Conservation (phyloP, 2,113 vertebrate genomes). For the Hippocampus barbouri region DNA sequence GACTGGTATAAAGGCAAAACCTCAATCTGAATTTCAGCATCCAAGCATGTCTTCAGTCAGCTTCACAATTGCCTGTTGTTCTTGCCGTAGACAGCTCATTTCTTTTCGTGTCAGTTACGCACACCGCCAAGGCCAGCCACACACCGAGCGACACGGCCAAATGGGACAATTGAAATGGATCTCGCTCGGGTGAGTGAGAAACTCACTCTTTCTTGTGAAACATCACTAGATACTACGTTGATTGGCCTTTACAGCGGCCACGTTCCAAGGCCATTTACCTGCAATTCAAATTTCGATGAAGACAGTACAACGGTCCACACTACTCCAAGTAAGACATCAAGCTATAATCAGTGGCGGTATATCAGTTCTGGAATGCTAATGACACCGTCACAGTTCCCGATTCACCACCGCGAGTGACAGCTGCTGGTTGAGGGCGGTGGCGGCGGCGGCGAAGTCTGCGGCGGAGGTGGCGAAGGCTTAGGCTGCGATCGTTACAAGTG, state of each 20-base stretch:
- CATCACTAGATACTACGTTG: neutral
- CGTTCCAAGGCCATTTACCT: too few relatives aligned
- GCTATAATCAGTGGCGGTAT: neutral
- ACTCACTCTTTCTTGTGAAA: neutral
- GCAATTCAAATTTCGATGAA: neutral
- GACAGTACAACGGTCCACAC: neutral
- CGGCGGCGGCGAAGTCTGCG: neutral
- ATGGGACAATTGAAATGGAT: neutral
- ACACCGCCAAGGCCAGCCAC: too few relatives aligned
- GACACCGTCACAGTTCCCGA: neutral
- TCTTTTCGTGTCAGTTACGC: too few relatives aligned
- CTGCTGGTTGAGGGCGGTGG: neutral
- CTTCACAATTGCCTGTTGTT: too few relatives aligned
- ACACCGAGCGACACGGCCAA: too few relatives aligned
- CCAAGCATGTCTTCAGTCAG: too few relatives aligned
- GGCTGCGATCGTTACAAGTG: neutral
- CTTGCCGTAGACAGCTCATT: too few relatives aligned
- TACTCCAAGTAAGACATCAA: neutral
- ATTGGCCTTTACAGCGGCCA: neutral
- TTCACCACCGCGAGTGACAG: neutral
- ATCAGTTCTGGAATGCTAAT: neutral
- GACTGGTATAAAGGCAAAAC: too few relatives aligned
- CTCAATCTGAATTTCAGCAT: too few relatives aligned
- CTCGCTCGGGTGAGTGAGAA: neutral
- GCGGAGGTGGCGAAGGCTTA: neutral